Evolutionary conservation across 2,888 invertebrate genomes (phyloP).

Genomic region (Leptinotarsa peninsularis): DNA sequence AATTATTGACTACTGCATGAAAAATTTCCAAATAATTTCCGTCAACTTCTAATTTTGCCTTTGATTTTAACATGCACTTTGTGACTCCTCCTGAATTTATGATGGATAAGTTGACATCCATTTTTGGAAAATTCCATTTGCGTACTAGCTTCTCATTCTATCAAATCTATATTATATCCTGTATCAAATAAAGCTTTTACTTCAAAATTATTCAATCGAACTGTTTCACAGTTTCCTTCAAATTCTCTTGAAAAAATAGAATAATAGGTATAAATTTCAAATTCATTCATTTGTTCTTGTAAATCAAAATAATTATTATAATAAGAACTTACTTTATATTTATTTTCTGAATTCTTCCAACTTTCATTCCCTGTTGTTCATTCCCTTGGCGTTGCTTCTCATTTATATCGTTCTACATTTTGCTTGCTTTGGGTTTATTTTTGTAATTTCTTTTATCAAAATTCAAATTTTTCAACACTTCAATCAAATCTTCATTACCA

Average conservation of each 20-base stretch:
- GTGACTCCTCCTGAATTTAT: background rate
- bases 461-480: background rate
- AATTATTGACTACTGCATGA: constrained; percentile 3
- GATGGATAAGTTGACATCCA: background rate
- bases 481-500: background rate
- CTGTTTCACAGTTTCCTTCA: background rate
- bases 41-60: too few species aligned
- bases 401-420: background rate
- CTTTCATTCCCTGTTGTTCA: too few species aligned
- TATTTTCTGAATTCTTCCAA: background rate
- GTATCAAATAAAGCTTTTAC: background rate
- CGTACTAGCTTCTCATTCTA: background rate
- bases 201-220: background rate
- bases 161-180: background rate
- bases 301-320: background rate
- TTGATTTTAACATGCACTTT: background rate
- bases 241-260: background rate
- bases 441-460: background rate
- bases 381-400: background rate
- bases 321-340: background rate
- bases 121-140: background rate
- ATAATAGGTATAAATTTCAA: background rate
- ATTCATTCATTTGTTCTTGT: background rate
- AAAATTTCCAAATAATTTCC: background rate
- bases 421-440: background rate